phyloP scores from a whole-genome alignment of 2,113 vertebrate genomes.

The Pavo muticus region DNA sequence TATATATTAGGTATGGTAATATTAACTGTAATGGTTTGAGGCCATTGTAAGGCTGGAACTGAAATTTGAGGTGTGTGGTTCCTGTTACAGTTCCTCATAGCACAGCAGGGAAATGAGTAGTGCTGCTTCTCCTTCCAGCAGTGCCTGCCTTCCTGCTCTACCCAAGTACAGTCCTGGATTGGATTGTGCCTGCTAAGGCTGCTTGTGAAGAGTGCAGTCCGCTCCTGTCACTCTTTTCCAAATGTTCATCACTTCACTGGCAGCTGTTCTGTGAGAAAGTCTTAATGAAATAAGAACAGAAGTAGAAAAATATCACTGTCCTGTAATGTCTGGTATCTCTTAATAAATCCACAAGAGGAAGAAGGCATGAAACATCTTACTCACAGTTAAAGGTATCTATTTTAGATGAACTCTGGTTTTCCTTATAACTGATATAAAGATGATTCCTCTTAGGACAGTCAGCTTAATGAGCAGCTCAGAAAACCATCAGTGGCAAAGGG shows the following conservation, averaged over 20 bases:
- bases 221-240: background rate
- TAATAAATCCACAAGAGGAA: background rate
- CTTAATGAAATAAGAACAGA: background rate
- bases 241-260: background rate
- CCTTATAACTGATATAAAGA: background rate
- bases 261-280: background rate
- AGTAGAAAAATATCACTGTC: background rate
- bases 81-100: background rate
- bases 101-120: background rate
- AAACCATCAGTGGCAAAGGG: background rate
- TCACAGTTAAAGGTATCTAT: background rate
- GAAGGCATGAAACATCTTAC: background rate
- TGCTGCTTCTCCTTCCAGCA: background rate
- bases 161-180: rapidly evolving
- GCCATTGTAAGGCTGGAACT: background rate
- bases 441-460: background rate
- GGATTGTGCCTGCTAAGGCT: background rate
- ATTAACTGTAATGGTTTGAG: background rate
- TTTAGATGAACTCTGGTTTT: background rate
- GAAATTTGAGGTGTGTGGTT: background rate
- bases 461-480: background rate
- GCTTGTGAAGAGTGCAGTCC: background rate
- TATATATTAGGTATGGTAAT: background rate
- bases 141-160: background rate
- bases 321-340: background rate